Percentiles rank a stretch among this genome's conserved stretches.
Evolutionary conservation across 2,113 vertebrate species (phyloP).

Genomic region (Channa argus): DNA sequence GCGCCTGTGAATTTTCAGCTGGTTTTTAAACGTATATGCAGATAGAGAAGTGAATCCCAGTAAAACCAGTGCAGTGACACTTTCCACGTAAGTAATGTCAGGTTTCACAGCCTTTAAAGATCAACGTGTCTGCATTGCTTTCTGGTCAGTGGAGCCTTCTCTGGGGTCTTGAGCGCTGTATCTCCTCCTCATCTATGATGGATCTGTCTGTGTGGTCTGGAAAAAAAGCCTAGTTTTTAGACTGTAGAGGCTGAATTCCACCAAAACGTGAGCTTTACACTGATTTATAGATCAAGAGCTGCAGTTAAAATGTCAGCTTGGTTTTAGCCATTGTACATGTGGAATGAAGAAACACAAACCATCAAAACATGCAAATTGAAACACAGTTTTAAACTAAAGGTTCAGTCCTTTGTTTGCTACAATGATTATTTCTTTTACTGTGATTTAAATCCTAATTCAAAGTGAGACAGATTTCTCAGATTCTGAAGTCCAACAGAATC

Average conservation of each 20-base stretch:
- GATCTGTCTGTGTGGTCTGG: background rate
- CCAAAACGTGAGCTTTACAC: background rate
- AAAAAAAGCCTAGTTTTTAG: background rate
- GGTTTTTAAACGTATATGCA: background rate
- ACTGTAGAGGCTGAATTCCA: background rate
- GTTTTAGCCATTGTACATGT: background rate
- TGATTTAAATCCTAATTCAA: background rate
- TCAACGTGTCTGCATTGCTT: conserved; percentile 7
- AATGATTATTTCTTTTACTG: conserved; percentile 16
- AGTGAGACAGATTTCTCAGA: background rate
- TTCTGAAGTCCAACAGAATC: conserved; percentile 18
- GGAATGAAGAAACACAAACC: background rate
- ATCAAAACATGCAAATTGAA: background rate
- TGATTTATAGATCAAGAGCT: background rate
- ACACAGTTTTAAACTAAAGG: background rate
- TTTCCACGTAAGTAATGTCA: background rate
- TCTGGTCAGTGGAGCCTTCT: background rate
- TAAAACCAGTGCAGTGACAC: background rate
- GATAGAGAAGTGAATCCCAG: background rate
- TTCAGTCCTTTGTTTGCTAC: background rate
- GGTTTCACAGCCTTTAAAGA: background rate
- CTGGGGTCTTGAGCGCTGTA: background rate
- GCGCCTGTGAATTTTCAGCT: background rate
- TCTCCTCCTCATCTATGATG: background rate
- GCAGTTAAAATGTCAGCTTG: background rate